phyloP scores from a whole-genome alignment of 2,113 vertebrate genomes.

The Serinus canaria region DNA sequence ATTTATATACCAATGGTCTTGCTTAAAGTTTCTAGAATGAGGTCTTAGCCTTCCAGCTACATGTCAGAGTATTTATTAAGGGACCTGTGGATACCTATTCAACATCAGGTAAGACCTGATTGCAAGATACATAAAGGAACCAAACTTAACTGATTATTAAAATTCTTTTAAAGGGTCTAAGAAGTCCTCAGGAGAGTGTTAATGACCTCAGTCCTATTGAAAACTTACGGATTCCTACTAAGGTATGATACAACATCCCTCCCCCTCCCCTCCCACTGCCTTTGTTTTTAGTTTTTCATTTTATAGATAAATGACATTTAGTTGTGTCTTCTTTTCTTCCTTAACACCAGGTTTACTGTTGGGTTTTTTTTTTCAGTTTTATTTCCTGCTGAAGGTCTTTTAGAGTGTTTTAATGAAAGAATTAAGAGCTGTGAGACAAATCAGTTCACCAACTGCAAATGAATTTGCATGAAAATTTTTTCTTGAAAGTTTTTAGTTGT shows the following conservation, averaged over 20 bases:
- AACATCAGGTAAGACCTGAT: not conserved
- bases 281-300: not conserved
- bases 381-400: not conserved
- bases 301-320: not conserved
- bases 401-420: not conserved
- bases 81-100: not conserved
- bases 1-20: not conserved
- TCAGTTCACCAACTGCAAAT: not conserved
- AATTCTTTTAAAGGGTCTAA: slow-evolving; percentile 81
- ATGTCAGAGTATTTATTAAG: not conserved
- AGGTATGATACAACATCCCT: slow-evolving; percentile 74
- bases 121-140: not conserved
- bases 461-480: not conserved
- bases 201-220: slow-evolving; percentile 93
- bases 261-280: not conserved
- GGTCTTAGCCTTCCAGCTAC: not conserved
- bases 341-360: not conserved
- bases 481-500: not conserved
- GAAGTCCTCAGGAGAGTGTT: slow-evolving; percentile 92
- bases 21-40: not conserved
- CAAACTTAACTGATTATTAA: not conserved
- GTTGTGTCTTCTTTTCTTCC: not conserved
- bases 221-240: slow-evolving; percentile 88
- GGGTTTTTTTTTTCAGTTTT: not conserved
- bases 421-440: not conserved